A percentile compares a stretch with the other conserved stretches of the same genome.
Conservation (phyloP, 2,888 invertebrate genomes). For the Sphecodes monilicornis region DNA sequence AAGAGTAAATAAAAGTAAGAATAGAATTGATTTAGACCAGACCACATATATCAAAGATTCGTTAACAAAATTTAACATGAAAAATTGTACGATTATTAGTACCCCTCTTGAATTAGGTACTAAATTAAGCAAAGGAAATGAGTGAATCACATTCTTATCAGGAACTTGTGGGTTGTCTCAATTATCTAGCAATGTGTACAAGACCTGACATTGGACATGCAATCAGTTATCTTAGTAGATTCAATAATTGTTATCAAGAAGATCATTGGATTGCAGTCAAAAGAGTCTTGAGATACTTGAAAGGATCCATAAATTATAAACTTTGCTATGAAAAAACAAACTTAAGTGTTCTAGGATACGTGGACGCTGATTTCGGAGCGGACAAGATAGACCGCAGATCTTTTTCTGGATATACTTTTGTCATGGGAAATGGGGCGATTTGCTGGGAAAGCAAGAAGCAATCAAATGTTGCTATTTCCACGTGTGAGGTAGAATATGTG, state of each 20-base stretch:
- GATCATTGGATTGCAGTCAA: neutral
- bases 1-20: no score
- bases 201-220: neutral
- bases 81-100: neutral
- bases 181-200: neutral
- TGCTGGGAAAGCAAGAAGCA: neutral
- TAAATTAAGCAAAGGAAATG: neutral
- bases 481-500: neutral
- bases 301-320: neutral
- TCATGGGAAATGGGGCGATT: neutral
- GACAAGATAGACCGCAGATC: neutral
- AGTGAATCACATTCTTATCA: neutral
- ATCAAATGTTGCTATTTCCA: neutral
- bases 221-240: neutral
- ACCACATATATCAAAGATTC: neutral
- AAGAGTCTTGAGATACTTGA: neutral
- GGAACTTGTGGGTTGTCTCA: neutral
- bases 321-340: neutral
- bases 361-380: neutral
- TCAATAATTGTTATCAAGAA: neutral
- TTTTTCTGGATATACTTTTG: neutral
- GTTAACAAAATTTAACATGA: neutral
- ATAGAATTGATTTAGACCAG: slow-evolving; percentile 1
- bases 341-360: neutral
- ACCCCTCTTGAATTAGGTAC: neutral